Conservation (phyloP, 1,140 invertebrate species). For the Leptinotarsa defecta region DNA sequence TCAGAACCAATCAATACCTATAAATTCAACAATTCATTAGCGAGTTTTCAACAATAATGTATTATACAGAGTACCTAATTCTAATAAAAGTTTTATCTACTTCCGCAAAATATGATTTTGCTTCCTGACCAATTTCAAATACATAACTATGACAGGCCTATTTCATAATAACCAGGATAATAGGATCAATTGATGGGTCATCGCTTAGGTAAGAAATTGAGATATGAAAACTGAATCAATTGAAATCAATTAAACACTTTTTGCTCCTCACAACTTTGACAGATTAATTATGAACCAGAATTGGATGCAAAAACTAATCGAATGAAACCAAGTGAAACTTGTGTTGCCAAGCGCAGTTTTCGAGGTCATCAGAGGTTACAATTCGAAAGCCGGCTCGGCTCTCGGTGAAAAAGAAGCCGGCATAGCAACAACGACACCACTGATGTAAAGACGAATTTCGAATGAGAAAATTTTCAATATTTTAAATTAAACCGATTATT, state of each 20-base stretch:
- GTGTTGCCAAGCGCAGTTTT: slow-evolving; percentile 18
- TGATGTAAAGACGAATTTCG: neutral
- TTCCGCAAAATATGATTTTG: neutral
- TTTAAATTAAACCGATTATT: no score
- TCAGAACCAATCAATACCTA: no score
- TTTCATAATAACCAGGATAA: neutral
- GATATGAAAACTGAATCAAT: neutral
- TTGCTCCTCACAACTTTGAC: neutral
- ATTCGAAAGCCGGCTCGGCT: slow-evolving; percentile 2
- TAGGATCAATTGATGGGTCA: neutral
- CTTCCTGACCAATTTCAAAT: neutral
- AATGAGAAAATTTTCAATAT: no score
- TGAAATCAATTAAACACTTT: neutral
- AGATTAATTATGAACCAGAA: neutral
- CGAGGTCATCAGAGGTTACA: slow-evolving; percentile 51
- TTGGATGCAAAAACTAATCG: neutral
- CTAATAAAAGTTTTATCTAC: neutral
- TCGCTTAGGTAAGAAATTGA: neutral
- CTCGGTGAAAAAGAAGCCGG: neutral
- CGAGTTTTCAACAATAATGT: no score
- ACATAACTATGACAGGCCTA: neutral
- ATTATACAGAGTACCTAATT: no score
- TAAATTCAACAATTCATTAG: no score
- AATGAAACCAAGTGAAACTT: slow-evolving; percentile 15
- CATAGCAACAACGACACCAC: neutral